Evolutionary conservation across 2,888 invertebrate genomes (phyloP), one percentile per base, ranked within the genome.

Genomic region (Teleiodes luculella): DNA sequence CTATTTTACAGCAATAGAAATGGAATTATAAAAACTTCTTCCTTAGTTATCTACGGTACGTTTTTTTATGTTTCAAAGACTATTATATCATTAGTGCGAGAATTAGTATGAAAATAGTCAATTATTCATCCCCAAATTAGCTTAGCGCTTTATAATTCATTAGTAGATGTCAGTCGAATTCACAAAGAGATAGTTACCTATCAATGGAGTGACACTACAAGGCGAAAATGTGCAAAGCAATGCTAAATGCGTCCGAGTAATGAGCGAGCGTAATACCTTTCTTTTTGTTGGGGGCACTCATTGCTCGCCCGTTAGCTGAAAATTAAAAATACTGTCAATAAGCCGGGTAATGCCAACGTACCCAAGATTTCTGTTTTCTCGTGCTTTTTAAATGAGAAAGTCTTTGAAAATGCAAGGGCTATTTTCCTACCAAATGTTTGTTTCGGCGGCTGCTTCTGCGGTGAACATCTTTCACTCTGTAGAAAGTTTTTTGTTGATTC

Each of bases 351-450:
- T 24, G 36, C 35, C 43, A 56, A 66, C 63, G 55, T 66, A 65
- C 66, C 61, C 51, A 57, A 61, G 48, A 31, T 24, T 13, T 55
- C 52, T 35, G 35, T 49, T 50, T 51, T 49, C 45, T 51, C 54
- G 41, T 35, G 52, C 28, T 59, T 53, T 62, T 66, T 59, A 57
- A 53, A 54, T 57, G 69, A 65, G 57, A 65, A 59, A 41, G 45
- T 64, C 60, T 66, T 57, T 67, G 66, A 72, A 62, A 74, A 61
- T 57, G 63, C 58, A 33, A 52, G 60, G 64, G 59, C 67, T 61
- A 74, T 62, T 77, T 76, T 74, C 76, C 63, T 83, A 83, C 83
- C 81, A 47, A 81, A 69, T 78, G 77, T 83, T 55, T 64, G 66
- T 55, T 62, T 77, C 1, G 77, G 69, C 31, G 74, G 63, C 53